Percentiles rank a stretch among this genome's conserved stretches.
Conservation (phyloP, 2,888 invertebrate genomes). For the Eupithecia exiguata region DNA sequence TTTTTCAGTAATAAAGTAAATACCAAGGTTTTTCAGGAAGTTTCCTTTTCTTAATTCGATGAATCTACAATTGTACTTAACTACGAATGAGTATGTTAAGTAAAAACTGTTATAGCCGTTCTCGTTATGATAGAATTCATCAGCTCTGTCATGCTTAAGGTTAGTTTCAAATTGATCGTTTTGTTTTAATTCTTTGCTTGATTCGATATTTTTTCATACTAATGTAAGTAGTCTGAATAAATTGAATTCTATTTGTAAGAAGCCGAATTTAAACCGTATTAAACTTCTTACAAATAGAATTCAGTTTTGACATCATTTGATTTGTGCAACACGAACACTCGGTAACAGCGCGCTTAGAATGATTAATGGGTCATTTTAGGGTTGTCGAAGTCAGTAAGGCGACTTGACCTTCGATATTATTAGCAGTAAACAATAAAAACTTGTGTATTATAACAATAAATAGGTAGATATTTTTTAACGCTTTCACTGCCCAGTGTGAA, state of each 20-base stretch:
- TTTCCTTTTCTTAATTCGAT: no score
- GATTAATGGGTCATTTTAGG: slow-evolving; percentile 37
- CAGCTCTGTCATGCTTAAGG: not conserved
- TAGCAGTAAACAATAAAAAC: not conserved
- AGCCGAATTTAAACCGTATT: no score
- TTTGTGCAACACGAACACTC: slow-evolving; percentile 33
- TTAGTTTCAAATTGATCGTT: not conserved
- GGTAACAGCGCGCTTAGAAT: slow-evolving; percentile 23
- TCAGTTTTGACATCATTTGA: slow-evolving; percentile 32
- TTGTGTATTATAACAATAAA: not conserved
- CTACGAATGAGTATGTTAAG: no score
- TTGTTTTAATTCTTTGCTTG: not conserved
- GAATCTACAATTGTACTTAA: no score
- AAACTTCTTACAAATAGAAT: slow-evolving; percentile 10
- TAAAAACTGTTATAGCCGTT: not conserved
- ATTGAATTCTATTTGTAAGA: no score
- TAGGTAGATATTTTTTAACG: not conserved
- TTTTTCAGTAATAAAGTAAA: not conserved
- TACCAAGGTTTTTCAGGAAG: no score
- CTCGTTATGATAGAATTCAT: not conserved
- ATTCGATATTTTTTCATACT: not conserved
- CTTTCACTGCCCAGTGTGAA: not conserved
- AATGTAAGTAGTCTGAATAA: not conserved
- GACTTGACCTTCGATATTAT: not conserved
- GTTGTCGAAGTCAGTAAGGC: slow-evolving; percentile 15